A percentile compares a stretch with the other conserved stretches of the same genome.
Conservation (phyloP, 2,888 invertebrate species). For the Drosophila pseudotakahashii region DNA sequence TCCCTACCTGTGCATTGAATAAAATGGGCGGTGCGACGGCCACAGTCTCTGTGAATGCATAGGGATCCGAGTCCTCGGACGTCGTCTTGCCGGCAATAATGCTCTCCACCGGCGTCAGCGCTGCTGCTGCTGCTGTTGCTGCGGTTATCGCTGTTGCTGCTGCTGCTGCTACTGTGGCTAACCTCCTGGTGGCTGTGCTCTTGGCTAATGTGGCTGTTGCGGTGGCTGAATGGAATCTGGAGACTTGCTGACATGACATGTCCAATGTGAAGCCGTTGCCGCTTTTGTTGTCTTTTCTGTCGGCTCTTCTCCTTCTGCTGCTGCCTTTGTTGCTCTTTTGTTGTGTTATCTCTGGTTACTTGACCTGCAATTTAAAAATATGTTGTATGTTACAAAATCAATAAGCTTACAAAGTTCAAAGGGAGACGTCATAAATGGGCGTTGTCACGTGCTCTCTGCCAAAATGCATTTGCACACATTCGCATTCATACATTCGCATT, state of each 20-base stretch:
- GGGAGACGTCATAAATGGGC: slow-evolving; percentile 48
- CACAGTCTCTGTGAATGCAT: slow-evolving; percentile 84
- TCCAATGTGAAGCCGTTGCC: slow-evolving; percentile 79
- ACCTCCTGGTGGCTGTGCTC: slow-evolving; percentile 36
- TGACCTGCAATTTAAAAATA: slow-evolving; percentile 57
- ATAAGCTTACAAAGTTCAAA: slow-evolving; percentile 39
- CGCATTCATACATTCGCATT: neutral
- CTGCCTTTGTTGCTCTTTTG: slow-evolving; percentile 18
- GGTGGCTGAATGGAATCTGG: slow-evolving; percentile 79
- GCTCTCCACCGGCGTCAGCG: slow-evolving; percentile 54
- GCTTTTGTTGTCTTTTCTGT: slow-evolving; percentile 19
- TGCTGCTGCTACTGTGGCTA: slow-evolving; percentile 54
- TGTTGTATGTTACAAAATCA: slow-evolving; percentile 14
- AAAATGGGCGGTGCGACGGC: slow-evolving; percentile 83
- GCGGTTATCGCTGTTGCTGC: slow-evolving; percentile 61
- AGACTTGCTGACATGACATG: slow-evolving; percentile 85
- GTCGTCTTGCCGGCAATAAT: slow-evolving; percentile 63
- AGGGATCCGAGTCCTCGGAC: slow-evolving; percentile 85
- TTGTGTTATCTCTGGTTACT: slow-evolving; percentile 41
- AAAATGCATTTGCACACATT: slow-evolving; percentile 38
- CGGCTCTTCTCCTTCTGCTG: slow-evolving; percentile 22
- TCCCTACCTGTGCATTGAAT: slow-evolving; percentile 83
- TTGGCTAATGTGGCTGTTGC: slow-evolving; percentile 48
- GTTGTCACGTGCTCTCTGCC: slow-evolving; percentile 65
- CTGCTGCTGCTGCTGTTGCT: slow-evolving; percentile 36